Percentiles rank a stretch among this genome's conserved stretches.
Conservation (phyloP, 2,888 invertebrate genomes). For the Charanyca ferruginea region DNA sequence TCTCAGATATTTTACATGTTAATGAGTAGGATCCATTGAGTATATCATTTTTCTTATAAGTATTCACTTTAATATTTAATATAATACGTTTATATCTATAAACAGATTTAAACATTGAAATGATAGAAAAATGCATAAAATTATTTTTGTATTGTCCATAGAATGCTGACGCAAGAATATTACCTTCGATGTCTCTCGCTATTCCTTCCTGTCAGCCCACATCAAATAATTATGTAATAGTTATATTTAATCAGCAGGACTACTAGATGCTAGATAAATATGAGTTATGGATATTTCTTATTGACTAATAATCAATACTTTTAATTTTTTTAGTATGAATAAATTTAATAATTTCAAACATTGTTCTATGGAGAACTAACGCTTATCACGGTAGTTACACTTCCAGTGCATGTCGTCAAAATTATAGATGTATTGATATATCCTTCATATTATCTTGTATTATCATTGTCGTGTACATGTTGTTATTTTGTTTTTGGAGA, state of each 20-base stretch:
- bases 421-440: constrained; percentile 33
- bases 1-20: constrained; percentile 21
- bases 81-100: constrained; percentile 1
- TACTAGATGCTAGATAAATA: constrained; percentile 60
- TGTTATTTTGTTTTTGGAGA: constrained; percentile 19
- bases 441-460: constrained; percentile 55
- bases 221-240: constrained; percentile 82
- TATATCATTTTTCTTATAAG: background rate
- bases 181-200: constrained; percentile 79
- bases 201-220: constrained; percentile 76
- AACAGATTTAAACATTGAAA: constrained; percentile 24
- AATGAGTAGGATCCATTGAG: constrained; percentile 10
- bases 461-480: constrained; percentile 41
- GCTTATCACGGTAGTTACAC: constrained; percentile 17
- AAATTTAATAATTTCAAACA: constrained; percentile 33
- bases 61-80: background rate
- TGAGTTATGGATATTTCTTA: constrained; percentile 53
- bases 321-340: constrained; percentile 26
- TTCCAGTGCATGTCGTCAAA: constrained; percentile 10
- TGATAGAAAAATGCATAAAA: constrained; percentile 51
- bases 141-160: constrained; percentile 83
- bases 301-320: constrained; percentile 18
- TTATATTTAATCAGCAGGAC: constrained; percentile 62
- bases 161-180: constrained; percentile 79
- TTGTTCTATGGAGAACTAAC: constrained; percentile 16